A percentile compares a stretch with the other conserved stretches of the same genome.
Conservation (phyloP, 2,888 invertebrate genomes). For the Spatulosminthurus flaviceps region DNA sequence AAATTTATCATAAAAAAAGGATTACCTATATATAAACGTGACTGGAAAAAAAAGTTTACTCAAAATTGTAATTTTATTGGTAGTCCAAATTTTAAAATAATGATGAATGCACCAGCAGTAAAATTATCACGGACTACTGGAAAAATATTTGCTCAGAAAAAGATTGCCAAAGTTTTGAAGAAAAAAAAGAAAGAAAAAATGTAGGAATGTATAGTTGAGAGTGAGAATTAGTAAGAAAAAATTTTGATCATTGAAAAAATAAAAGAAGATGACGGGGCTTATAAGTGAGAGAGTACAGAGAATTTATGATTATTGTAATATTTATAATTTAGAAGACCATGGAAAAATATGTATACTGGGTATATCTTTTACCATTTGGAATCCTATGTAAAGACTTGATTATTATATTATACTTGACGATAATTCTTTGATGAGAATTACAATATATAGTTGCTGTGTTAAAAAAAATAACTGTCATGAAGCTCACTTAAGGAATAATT, state of each 20-base stretch:
- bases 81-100: background rate
- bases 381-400: conserved; percentile 3
- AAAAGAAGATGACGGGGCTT: background rate
- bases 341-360: conserved; percentile 5
- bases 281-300: background rate
- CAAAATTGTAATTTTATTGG: background rate
- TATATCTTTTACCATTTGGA: conserved; percentile 13
- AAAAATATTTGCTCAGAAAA: conserved; percentile 40
- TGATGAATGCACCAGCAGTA: background rate
- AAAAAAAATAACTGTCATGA: background rate
- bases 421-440: conserved; percentile 26
- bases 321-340: background rate
- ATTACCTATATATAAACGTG: too few relatives aligned
- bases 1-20: too few relatives aligned
- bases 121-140: conserved; percentile 5
- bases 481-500: conserved; percentile 3
- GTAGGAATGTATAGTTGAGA: too few relatives aligned
- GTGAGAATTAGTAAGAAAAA: background rate
- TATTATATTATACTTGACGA: background rate
- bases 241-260: background rate
- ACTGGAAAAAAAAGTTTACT: background rate
- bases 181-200: conserved; percentile 19
- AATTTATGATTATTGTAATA: background rate
- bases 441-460: background rate
- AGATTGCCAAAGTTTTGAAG: conserved; percentile 40